Evolutionary conservation across 1,140 invertebrate genomes (phyloP).

Genomic region (Sinella curviseta): DNA sequence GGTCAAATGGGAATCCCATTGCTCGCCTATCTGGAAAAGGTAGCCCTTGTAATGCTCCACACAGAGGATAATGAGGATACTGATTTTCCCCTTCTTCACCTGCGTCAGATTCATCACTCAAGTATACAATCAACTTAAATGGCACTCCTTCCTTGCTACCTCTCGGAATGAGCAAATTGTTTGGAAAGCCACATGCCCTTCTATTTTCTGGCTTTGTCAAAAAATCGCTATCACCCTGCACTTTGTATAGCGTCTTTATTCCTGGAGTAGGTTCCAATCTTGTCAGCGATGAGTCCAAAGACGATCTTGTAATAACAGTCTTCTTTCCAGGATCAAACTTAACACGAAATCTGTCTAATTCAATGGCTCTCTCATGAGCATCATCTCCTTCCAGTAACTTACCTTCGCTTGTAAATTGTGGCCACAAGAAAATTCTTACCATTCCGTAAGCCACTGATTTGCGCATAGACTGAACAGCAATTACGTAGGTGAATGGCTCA

Average conservation of each 20-base stretch:
- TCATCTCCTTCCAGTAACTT: not conserved
- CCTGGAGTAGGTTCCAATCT: not conserved
- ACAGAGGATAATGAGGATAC: not conserved
- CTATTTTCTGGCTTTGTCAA: not conserved
- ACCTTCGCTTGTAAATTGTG: not conserved
- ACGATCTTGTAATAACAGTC: not conserved
- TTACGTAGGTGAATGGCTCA: not conserved
- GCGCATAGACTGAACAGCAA: not conserved
- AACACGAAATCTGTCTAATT: not conserved
- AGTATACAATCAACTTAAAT: slow-evolving; percentile 66
- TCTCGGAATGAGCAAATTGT: slow-evolving; percentile 67
- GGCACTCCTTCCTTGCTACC: slow-evolving; percentile 65
- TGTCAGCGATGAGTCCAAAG: not conserved
- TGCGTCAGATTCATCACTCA: slow-evolving; percentile 52
- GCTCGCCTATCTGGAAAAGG: not conserved
- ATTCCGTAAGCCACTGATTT: not conserved
- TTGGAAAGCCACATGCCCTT: slow-evolving; percentile 61
- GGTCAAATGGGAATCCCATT: slow-evolving; percentile 9
- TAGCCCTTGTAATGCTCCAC: not conserved
- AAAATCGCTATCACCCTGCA: not conserved
- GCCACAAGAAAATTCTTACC: not conserved
- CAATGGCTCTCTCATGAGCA: not conserved
- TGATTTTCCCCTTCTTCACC: not conserved
- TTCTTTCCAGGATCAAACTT: not conserved
- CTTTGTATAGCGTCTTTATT: not conserved